phyloP scores from a whole-genome alignment of 2,113 vertebrate genomes.

The Phalacrocorax aristotelis region DNA sequence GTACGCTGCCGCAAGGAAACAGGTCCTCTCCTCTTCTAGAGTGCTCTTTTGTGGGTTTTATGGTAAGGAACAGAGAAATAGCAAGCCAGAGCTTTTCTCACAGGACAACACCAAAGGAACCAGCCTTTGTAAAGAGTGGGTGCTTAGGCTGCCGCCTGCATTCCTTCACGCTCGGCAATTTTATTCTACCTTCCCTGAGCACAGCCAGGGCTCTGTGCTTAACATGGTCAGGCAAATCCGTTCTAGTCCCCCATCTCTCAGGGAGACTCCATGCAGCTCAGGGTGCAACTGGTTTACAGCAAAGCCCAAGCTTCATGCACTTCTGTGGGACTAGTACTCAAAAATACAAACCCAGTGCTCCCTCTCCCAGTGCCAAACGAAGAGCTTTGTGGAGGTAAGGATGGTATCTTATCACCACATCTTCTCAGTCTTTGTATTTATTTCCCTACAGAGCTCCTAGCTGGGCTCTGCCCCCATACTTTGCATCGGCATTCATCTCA shows the following conservation, averaged over 20 bases:
- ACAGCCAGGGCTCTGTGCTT: neutral
- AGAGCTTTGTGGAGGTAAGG: neutral
- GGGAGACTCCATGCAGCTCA: neutral
- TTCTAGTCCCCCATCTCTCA: fast-evolving
- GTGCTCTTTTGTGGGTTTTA: neutral
- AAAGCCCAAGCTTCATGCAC: neutral
- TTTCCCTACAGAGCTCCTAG: neutral
- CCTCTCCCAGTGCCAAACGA: neutral
- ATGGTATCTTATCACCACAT: no score
- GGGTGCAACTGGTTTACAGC: neutral
- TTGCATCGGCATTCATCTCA: neutral
- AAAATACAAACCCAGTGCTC: neutral
- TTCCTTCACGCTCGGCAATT: fast-evolving
- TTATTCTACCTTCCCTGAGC: neutral
- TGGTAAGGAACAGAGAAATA: neutral
- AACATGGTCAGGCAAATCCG: fast-evolving
- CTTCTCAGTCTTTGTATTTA: neutral
- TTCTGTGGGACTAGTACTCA: neutral
- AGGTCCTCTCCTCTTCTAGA: neutral
- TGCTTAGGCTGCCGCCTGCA: neutral
- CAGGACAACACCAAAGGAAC: neutral
- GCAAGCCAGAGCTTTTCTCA: neutral
- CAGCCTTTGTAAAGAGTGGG: neutral
- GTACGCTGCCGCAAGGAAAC: neutral
- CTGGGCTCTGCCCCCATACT: neutral